Evolutionary conservation across 1,140 invertebrate genomes (phyloP), one percentile per base, ranked within the genome.

Genomic region (Coboldia fuscipes): DNA sequence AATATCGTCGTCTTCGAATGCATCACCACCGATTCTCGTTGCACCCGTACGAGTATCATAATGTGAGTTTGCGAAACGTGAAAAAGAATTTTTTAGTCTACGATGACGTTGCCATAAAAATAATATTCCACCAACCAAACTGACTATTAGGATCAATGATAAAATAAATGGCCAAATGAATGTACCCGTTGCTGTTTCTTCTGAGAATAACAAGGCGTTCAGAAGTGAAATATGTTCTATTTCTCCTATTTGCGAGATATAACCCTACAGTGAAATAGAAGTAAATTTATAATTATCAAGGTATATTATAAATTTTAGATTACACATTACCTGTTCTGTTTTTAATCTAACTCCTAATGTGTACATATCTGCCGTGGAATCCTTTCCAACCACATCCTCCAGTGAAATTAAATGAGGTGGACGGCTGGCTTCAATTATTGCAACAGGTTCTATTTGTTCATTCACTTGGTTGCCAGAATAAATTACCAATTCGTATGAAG

Each of bases 1-100:
- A 12, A 84, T 84, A 42, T 75, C 73, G 46, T 86, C 82, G 51
- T 86, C 82, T 46, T 86, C 82, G 49, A 78, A 78, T 71, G 54
- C 66, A 49, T 78, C 70, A 33, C 69, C 69, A 22, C 68, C 72
- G 49, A 92, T 83, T 31, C 79, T 85, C 9, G 84, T 80, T 41
- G 82, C 74, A 30, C 77, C 82, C 24, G 80, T 75, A 42, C 81
- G 65, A 15, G 75, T 76, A 58, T 84, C 75, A 48, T 89, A 89
- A 50, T 86, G 80, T 45, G 76, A 80, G 48, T 78, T 82, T 10
- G 77, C 75, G 56, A 86, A 85, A 23, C 75, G 67, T 4, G 74
- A 65, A 57, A 86, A 86, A 39, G 68, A 76, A 36, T 72, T 68
- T 42, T 80, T 71, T 16, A 86, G 57, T 35, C 78, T 65, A 36